Conservation (phyloP, 2,113 vertebrate species). For the Oophaga pumilio region DNA sequence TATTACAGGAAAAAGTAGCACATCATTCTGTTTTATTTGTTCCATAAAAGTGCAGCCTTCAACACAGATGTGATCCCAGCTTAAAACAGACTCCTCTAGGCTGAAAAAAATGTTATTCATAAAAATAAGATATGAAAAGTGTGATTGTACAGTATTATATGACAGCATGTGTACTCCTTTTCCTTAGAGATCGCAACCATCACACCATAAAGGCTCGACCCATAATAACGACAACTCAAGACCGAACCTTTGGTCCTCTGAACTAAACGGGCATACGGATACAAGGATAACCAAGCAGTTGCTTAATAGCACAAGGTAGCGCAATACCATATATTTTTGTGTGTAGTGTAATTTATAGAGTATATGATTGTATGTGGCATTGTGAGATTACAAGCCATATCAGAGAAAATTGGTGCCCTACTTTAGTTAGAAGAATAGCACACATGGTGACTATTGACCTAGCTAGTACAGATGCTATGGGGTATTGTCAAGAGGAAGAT, state of each 20-base stretch:
- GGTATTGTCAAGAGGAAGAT: no score
- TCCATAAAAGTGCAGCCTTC: no score
- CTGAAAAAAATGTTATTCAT: neutral
- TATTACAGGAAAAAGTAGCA: no score
- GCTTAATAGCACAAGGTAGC: constrained; percentile 74
- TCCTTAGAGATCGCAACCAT: constrained; percentile 27
- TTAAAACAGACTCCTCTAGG: no score
- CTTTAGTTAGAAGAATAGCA: no score
- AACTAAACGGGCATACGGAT: constrained; percentile 69
- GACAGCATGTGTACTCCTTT: neutral
- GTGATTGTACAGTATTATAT: constrained; percentile 1
- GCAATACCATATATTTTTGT: neutral
- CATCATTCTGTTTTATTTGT: no score
- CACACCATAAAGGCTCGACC: neutral
- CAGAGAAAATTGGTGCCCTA: neutral
- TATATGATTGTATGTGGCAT: neutral
- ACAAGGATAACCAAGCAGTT: constrained; percentile 76
- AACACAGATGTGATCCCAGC: no score
- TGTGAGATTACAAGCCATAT: neutral
- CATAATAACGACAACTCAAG: neutral
- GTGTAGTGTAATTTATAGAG: neutral
- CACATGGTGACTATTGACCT: no score
- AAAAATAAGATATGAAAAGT: neutral
- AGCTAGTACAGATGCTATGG: no score
- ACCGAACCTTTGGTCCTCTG: constrained; percentile 67